These are phyloP conservation scores for Dysidea cf. avara DNA, from an alignment of 37 sponge, comb jelly and placozoan genomes.

Conservation along the genomic window DNA sequence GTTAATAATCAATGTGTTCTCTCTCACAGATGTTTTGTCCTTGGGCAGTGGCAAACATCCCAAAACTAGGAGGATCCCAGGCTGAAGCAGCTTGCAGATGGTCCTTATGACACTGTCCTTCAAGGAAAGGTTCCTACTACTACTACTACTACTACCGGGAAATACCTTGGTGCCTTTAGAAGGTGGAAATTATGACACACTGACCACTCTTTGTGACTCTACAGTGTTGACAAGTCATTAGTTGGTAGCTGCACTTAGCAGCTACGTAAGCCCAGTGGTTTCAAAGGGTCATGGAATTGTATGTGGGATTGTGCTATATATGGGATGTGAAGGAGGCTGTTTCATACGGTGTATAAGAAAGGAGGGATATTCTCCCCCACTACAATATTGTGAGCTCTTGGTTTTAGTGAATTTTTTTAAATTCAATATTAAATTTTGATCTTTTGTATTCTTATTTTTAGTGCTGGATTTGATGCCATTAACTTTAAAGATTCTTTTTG, in stretches of 20 bases:
- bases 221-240: conserved; percentile 20
- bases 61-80: conserved; percentile 21
- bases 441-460: too few species aligned
- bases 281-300: conserved; percentile 12
- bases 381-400: too few species aligned
- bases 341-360: too few species aligned
- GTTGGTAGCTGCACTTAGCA: background rate
- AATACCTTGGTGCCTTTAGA: too few species aligned
- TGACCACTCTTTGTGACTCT: background rate
- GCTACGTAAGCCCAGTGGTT: too few species aligned
- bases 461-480: too few species aligned
- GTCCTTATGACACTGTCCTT: conserved; percentile 12
- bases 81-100: conserved; percentile 20
- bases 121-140: conserved; percentile 14
- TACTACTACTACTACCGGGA: conserved; percentile 20
- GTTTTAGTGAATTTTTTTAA: too few species aligned
- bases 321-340: too few species aligned
- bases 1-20: too few species aligned
- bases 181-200: conserved; percentile 36
- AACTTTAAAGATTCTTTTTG: too few species aligned
- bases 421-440: too few species aligned
- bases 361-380: too few species aligned
- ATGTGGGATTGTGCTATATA: conserved; percentile 6
- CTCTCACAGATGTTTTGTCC: conserved; percentile 21
- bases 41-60: conserved; percentile 3